A percentile compares a stretch with the other conserved stretches of the same genome.
These are phyloP conservation scores for Sinocyclocheilus anophthalmus DNA, from an alignment of 2,113 vertebrate genomes.

Conservation along the genomic window DNA sequence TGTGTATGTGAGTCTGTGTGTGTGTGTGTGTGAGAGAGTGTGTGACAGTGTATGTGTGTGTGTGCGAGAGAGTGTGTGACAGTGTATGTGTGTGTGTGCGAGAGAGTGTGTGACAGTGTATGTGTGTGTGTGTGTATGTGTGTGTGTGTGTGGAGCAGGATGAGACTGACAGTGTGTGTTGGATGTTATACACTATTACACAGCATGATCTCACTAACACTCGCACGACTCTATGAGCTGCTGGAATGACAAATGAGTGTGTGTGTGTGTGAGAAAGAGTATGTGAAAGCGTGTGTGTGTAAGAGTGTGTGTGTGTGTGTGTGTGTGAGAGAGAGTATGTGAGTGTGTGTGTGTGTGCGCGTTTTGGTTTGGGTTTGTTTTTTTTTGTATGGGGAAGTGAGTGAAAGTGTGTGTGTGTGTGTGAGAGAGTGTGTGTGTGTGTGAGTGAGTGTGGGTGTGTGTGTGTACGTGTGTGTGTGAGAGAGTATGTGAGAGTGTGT, in stretches of 20 bases:
- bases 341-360: no score
- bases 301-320: no score
- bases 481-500: no score
- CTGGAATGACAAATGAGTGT: not conserved
- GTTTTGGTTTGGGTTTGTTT: no score
- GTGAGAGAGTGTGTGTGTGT: no score
- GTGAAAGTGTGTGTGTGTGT: no score
- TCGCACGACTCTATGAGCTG: not conserved
- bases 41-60: not conserved
- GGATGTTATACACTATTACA: not conserved
- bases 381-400: no score
- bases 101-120: not conserved
- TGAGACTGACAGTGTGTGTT: conserved; percentile 3
- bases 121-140: not conserved
- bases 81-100: not conserved
- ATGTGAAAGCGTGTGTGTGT: no score
- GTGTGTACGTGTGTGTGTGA: no score
- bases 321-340: no score
- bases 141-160: not conserved
- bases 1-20: not conserved
- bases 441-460: no score
- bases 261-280: no score
- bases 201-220: conserved; percentile 4
- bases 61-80: not conserved
- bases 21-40: not conserved